These are phyloP conservation scores for Teinopalpus imperialis DNA, from an alignment of 2,888 invertebrate genomes.

Conservation along the genomic window DNA sequence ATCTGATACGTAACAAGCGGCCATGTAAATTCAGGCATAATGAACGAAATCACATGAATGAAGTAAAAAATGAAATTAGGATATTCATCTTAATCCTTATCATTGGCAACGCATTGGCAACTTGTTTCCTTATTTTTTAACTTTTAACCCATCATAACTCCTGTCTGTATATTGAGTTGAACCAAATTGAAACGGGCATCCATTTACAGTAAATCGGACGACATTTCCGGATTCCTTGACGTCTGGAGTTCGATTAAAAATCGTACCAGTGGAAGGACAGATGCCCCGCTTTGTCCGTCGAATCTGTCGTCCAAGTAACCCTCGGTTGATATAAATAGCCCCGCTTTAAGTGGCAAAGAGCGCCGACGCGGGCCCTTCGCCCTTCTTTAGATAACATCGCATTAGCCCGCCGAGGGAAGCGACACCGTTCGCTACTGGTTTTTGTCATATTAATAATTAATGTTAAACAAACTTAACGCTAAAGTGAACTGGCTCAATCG, in stretches of 20 bases:
- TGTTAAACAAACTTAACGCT: conserved; percentile 12
- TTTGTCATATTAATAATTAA: conserved; percentile 57
- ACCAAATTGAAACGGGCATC: no score
- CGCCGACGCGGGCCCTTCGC: conserved; percentile 67
- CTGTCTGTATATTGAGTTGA: no score
- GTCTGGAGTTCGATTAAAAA: conserved; percentile 30
- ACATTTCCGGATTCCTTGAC: no score
- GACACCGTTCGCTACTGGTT: conserved; percentile 70
- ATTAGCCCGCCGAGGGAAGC: conserved; percentile 67
- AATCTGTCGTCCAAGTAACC: conserved; percentile 56
- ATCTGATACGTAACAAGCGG: no score
- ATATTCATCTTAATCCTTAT: no score
- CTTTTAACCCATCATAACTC: no score
- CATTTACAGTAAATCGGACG: no score
- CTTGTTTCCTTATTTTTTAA: no score
- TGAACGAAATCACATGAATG: no score
- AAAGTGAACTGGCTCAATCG: conserved; percentile 3
- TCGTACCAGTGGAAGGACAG: conserved; percentile 43
- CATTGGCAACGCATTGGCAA: no score
- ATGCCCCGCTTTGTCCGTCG: conserved; percentile 53
- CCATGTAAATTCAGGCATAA: no score
- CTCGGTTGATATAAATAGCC: conserved; percentile 71
- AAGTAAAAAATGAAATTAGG: no score
- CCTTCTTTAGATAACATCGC: conserved; percentile 70
- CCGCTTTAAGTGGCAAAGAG: conserved; percentile 74